Evolutionary conservation across 2,113 vertebrate genomes (phyloP), one percentile per base, ranked within the genome.

Genomic region (Uria aalge): DNA sequence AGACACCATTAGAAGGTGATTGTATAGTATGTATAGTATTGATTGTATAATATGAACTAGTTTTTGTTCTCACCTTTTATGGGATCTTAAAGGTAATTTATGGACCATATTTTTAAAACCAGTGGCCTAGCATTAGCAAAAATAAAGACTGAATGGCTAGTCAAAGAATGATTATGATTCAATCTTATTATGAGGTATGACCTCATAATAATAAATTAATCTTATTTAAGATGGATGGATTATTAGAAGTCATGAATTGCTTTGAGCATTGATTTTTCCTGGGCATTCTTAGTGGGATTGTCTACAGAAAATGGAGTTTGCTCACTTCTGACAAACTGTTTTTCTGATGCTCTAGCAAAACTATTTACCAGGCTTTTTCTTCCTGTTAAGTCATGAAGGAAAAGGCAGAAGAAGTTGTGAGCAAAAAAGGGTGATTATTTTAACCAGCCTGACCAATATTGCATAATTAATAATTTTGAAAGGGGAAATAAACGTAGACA

Each of bases 391-490:
- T 93, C 27, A 27, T 63, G 74, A 93, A 83, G 85, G 38, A 95
- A 47, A 95, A 47, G 20, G 21, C 55, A 93, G 57, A 83, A 88
- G 53, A 71, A 87, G 53, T 50, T 59, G 22, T 91, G 62, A 93
- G 84, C 43, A 73, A 93, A 85, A 89, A 79, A 57, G 3, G 4
- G 23, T 66, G 45, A 88, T 85, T 90, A 71, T 80, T 94, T 90
- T 93, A 93, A 80, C 47, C 55, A 92, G 13, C 56, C 53, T 92
- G 71, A 94, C 85, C 90, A 96, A 83, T 95, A 73, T 88, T 96
- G 80, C 77, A 32, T 91, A 95, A 90, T 90, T 93, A 96, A 95
- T 96, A 88, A 95, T 96, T 94, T 85, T 96, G 95, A 97, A 96
- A 96, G 93, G 78, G 96, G 92, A 97, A 96, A 96, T 95, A 96